Evolutionary conservation across 2,888 invertebrate species (phyloP), one percentile per base, ranked within the genome.

Genomic region (Cheiracanthium punctorium): DNA sequence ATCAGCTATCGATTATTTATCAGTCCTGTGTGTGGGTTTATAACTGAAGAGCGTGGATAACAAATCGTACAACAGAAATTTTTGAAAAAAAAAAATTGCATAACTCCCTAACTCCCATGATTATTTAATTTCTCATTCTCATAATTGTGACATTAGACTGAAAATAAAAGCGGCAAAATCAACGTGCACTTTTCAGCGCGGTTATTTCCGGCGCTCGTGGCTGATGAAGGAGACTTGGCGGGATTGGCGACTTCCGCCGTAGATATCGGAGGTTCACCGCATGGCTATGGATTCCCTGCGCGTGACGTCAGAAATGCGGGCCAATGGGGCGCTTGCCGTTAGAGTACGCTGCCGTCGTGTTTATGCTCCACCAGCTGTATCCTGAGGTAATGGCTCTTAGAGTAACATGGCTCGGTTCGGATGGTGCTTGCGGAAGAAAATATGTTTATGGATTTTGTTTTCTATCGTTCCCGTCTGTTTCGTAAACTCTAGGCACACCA

Each of bases 371-470:
- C 58, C 71, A 71, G 71, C 71, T 71, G 71, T 71, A 43, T 52
- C 12, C 70, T 28, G 32, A 65, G n/a, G 73, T 69, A 79, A 84
- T 84, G 84, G 84, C 73, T 79, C 58, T 17, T 72, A 84, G 52
- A 29, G 73, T 79, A 84, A 69, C 84, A 84, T 84, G 84, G 84
- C 84, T 33, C 84, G 73, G 52, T 33, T 17, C 48, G 67, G 71
- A 30, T 77, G 76, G 73, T 73, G 73, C 41, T 67, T 72, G n/a
- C 41, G 41, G 32, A 73, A 29, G 64, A 64, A 37, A 37, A 28
- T 64, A 37, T 24, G 33, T 32, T 37, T 33, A 20, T 37, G 71
- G 28, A 41, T 79, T 69, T 52, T 79, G 28, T 79, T 79, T 74
- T 67, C 67, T 33, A 30, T 84, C 10, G 41, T 79, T 24, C 43